Base-by-base conservation (phyloP, 2,888 invertebrate genomes). In the Cyrtodaria siliqua region DNA sequence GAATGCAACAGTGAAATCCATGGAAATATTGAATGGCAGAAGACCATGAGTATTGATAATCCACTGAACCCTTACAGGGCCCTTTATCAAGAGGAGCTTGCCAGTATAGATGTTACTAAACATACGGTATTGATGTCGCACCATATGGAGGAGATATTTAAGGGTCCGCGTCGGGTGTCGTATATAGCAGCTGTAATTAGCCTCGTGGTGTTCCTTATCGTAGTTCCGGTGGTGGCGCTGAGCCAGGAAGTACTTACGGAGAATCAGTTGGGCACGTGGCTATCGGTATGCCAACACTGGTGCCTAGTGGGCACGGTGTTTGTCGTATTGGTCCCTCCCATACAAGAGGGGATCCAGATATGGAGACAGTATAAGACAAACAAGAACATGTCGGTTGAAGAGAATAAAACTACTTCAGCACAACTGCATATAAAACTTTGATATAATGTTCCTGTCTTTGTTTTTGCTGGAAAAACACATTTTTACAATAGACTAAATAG, bases 41-140 rank as follows among this genome's bases (percentile, higher is more conserved):
- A 85, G 52, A 84, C 86, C 2, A 80, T 88, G 29, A 82, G 83
- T 20, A 89, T 89, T 20, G 87, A 89, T 60, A 89, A 89, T 64
- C 89, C 89, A 0, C 72, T 89, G 8, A 84, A 81, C 40, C 86
- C 89, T 0, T 88, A 87, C 83, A 64, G 72, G 16, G 68, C 77
- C 12, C 50, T 78, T 1, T 87, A 86, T 64, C 71, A 73, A 47
- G 79, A 88, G 27, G 88, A 89, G 55, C 79, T 89, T 2, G 79
- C 81, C 9, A 16, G 64, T 8, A 76, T 75, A 38, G 47, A 72
- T 27, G 71, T 69, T 4, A 78, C 82, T 2, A 16, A 16, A 20
- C n/a, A 44, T 20, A 60, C 18, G 12, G 57, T 53, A 12, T 42
- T 74, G n/a, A 75, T 64, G 2, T 42, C 69, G 9, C 52, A 64